Evolutionary conservation across 2,113 vertebrate species (phyloP).

Genomic region (Leucopsar rothschildi): DNA sequence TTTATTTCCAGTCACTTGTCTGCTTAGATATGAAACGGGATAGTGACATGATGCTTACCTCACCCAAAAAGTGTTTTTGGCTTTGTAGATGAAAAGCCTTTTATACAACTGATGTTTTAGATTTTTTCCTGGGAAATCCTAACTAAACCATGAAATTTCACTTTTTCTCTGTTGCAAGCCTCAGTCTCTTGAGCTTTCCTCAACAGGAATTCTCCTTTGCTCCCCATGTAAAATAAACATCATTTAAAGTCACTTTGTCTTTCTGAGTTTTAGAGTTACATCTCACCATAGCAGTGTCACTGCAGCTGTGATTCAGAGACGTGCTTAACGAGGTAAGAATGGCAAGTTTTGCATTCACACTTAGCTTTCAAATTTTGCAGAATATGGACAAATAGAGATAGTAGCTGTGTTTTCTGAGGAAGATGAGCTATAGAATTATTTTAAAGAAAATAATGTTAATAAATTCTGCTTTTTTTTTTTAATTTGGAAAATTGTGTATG

Average conservation of each 20-base stretch:
- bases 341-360: not conserved
- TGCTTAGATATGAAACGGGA: not conserved
- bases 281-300: not conserved
- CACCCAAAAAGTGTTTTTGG: not conserved
- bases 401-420: not conserved
- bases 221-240: not conserved
- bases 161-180: not conserved
- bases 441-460: not conserved
- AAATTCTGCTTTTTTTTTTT: not conserved
- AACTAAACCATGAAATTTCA: not conserved
- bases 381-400: not conserved
- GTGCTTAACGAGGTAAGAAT: not conserved
- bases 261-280: not conserved
- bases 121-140: not conserved
- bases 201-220: not conserved
- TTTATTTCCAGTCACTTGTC: not conserved
- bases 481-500: not conserved
- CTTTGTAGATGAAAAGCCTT: not conserved
- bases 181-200: not conserved
- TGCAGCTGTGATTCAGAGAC: not conserved
- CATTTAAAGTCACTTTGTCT: not conserved
- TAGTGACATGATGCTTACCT: not conserved
- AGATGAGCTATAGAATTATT: not conserved
- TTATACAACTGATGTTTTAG: not conserved
- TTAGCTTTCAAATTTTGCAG: not conserved